phyloP scores from a whole-genome alignment of 2,113 vertebrate genomes.

The Cardinalis cardinalis region DNA sequence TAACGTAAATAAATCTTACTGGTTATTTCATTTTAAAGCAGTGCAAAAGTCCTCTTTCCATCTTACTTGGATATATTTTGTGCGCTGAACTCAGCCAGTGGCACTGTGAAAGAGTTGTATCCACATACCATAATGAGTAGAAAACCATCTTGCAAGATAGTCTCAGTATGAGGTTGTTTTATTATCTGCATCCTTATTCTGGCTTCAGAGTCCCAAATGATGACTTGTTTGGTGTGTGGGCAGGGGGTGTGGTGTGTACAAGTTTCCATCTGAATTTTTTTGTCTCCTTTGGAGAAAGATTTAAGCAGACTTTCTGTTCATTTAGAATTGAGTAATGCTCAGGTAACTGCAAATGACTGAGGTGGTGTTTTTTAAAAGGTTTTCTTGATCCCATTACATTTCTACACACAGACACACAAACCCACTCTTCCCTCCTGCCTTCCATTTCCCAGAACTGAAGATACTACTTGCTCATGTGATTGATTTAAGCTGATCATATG shows the following conservation, averaged over 20 bases:
- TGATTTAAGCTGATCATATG: background rate
- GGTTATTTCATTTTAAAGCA: background rate
- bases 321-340: background rate
- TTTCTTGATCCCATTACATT: background rate
- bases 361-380: background rate
- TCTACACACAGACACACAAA: background rate
- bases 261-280: background rate
- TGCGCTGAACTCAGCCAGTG: background rate
- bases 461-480: background rate
- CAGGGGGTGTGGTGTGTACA: no score
- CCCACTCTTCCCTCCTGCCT: background rate
- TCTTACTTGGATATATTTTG: background rate
- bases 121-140: background rate
- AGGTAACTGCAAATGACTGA: background rate
- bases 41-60: background rate
- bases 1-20: background rate
- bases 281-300: background rate
- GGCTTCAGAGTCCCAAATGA: background rate
- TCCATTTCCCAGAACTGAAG: background rate
- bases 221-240: rapidly evolving
- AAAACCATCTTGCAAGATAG: background rate
- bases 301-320: background rate
- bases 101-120: background rate
- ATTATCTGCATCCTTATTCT: background rate
- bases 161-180: background rate